phyloP scores from a whole-genome alignment of 2,888 invertebrate species.

The Thecophora atra region DNA sequence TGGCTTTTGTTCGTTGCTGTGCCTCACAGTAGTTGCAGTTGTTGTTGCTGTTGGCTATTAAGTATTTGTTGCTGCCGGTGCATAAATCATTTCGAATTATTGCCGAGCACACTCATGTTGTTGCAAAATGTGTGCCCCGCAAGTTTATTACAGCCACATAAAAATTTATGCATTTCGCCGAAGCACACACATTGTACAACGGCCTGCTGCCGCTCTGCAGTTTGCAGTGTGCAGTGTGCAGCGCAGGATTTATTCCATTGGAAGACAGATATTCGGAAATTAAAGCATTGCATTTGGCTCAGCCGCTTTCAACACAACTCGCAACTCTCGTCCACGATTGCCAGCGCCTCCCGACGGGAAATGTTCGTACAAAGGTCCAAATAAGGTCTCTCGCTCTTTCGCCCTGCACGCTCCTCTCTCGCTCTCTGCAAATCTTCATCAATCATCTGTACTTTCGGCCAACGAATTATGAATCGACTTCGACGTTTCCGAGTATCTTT shows the following conservation, averaged over 20 bases:
- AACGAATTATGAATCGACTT: too few relatives aligned
- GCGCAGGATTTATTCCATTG: slow-evolving; percentile 25
- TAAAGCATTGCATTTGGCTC: not conserved
- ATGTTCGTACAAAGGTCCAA: not conserved
- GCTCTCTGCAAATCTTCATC: not conserved
- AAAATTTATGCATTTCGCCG: slow-evolving; percentile 23
- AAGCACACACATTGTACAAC: slow-evolving; percentile 22
- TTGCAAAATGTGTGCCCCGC: slow-evolving; percentile 10
- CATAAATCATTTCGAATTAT: slow-evolving; percentile 49
- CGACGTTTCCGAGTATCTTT: too few relatives aligned
- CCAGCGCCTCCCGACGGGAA: not conserved
- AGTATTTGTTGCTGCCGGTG: slow-evolving; percentile 23
- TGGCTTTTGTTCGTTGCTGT: not conserved
- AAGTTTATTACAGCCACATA: slow-evolving; percentile 15
- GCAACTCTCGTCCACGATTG: not conserved
- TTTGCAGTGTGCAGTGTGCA: slow-evolving; percentile 37
- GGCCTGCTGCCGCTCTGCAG: too few relatives aligned
- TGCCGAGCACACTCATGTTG: slow-evolving; percentile 32
- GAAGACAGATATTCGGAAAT: not conserved
- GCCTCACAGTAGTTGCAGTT: too few relatives aligned
- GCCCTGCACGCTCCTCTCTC: not conserved
- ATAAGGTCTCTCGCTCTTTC: not conserved
- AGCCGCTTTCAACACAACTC: not conserved
- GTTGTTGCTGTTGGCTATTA: slow-evolving; percentile 1
- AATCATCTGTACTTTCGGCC: not conserved